A percentile compares a stretch with the other conserved stretches of the same genome.
Evolutionary conservation across 2,888 invertebrate species (phyloP).

Genomic region (Selenia dentaria): DNA sequence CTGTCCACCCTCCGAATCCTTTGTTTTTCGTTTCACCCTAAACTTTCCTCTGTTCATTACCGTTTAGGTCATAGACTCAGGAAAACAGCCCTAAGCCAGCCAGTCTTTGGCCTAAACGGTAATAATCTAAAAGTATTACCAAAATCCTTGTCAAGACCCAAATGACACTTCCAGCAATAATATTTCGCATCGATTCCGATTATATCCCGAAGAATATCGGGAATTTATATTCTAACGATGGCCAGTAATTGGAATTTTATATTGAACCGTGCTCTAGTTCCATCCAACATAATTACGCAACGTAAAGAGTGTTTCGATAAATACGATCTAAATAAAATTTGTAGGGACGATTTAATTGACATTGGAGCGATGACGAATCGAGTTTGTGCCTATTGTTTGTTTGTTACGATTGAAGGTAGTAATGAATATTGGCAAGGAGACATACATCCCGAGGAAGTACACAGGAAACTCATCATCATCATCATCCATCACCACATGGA

Average conservation of each 20-base stretch:
- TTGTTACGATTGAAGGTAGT: too few species aligned
- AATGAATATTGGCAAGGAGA: too few species aligned
- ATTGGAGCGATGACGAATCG: constrained; percentile 7
- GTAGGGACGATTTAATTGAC: constrained; percentile 15
- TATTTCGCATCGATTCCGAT: constrained; percentile 35
- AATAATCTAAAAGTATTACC: not conserved
- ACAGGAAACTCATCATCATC: too few species aligned
- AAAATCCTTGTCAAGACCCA: not conserved
- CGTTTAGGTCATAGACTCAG: too few species aligned
- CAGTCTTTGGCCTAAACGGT: too few species aligned
- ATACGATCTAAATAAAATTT: constrained; percentile 14
- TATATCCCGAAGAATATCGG: constrained; percentile 58
- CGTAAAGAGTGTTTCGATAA: constrained; percentile 25
- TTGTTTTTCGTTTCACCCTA: too few species aligned
- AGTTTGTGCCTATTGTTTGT: too few species aligned
- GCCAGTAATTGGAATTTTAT: constrained; percentile 59
- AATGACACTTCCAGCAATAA: constrained; percentile 36
- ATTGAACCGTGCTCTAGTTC: constrained; percentile 41
- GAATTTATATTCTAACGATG: constrained; percentile 62
- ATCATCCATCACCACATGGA: too few species aligned
- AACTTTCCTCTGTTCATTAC: too few species aligned
- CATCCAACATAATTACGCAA: constrained; percentile 40
- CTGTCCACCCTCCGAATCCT: too few species aligned
- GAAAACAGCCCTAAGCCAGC: too few species aligned
- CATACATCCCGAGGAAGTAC: too few species aligned